Conservation (phyloP, 1,140 invertebrate genomes). For the Bombus consobrinus region DNA sequence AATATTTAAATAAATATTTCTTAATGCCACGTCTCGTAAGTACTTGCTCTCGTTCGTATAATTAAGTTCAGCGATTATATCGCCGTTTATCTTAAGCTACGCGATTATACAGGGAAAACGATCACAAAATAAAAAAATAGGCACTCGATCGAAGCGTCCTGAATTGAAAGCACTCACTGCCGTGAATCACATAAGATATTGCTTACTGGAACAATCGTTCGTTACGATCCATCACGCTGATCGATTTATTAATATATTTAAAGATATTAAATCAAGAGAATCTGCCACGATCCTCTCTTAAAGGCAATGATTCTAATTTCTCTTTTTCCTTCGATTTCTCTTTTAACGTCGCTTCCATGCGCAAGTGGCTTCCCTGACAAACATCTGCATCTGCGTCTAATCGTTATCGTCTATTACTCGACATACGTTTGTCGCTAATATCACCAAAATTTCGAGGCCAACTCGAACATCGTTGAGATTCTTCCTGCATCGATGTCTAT, state of each 20-base stretch:
- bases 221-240: neutral
- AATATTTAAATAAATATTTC: slow-evolving; percentile 30
- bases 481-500: neutral
- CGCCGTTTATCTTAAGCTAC: slow-evolving; percentile 14
- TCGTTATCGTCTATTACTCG: neutral
- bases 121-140: slow-evolving; percentile 34
- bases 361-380: neutral
- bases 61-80: neutral
- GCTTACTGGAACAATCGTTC: slow-evolving; percentile 16
- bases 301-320: neutral
- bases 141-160: slow-evolving; percentile 31
- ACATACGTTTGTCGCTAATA: neutral
- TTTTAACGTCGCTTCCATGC: too few relatives aligned
- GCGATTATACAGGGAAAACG: neutral
- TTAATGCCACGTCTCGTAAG: slow-evolving; percentile 6
- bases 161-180: neutral
- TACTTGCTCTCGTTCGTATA: neutral
- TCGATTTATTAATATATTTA: neutral
- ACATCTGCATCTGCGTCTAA: neutral
- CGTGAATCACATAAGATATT: neutral
- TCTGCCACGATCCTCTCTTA: neutral
- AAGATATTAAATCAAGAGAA: neutral
- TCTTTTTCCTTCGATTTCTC: neutral
- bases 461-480: neutral
- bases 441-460: neutral